Evolutionary conservation across 2,888 invertebrate species (phyloP).

Genomic region (Netelia virgata): DNA sequence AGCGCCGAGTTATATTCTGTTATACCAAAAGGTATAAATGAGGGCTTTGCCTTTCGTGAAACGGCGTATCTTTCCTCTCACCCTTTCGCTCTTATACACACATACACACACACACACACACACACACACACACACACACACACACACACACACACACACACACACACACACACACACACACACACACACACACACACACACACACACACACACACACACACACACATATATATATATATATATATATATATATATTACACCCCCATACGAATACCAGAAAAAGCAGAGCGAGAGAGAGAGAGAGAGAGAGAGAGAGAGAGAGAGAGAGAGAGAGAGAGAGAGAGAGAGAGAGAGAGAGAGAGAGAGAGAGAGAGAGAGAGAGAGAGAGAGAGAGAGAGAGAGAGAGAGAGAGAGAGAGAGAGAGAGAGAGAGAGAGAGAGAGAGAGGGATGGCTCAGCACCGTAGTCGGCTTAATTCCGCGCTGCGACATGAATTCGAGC

Average conservation of each 20-base stretch:
- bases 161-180: too few relatives aligned
- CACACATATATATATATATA: too few relatives aligned
- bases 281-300: not conserved
- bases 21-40: slow-evolving; percentile 42
- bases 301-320: not conserved
- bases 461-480: slow-evolving; percentile 74
- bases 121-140: slow-evolving; percentile 32
- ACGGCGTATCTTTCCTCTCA: slow-evolving; percentile 21
- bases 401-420: not conserved
- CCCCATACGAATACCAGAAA: slow-evolving; percentile 19
- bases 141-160: too few relatives aligned
- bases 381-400: not conserved
- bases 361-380: slow-evolving; percentile 9
- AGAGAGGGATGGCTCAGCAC: slow-evolving; percentile 10
- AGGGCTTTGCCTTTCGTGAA: slow-evolving; percentile 37
- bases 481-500: slow-evolving; percentile 76
- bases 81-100: slow-evolving; percentile 4
- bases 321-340: slow-evolving; percentile 6
- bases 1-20: slow-evolving; percentile 3
- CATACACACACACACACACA: slow-evolving; percentile 18
- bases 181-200: too few relatives aligned
- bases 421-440: slow-evolving; percentile 11
- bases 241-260: slow-evolving; percentile 20
- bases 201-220: too few relatives aligned
- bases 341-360: not conserved